phyloP scores from a whole-genome alignment of 2,113 vertebrate species.

The Sturnus vulgaris region DNA sequence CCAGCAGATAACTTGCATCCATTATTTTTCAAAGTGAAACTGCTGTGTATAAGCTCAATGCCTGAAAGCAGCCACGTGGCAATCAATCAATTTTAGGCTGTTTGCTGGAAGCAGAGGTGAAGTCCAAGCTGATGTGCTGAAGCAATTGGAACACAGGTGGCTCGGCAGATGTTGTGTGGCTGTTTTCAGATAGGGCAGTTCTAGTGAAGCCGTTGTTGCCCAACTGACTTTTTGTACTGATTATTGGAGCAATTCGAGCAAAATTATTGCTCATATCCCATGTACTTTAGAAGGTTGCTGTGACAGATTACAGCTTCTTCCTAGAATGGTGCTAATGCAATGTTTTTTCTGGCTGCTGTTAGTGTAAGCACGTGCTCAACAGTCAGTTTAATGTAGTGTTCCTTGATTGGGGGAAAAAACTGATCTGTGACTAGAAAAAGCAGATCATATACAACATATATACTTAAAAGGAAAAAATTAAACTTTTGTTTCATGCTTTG shows the following conservation, averaged over 20 bases:
- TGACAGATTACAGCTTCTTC: not conserved
- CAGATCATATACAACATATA: not conserved
- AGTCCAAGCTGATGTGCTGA: not conserved
- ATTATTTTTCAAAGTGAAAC: not conserved
- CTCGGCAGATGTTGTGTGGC: fast-evolving
- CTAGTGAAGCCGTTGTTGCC: not conserved
- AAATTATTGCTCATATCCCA: not conserved
- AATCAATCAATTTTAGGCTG: not conserved
- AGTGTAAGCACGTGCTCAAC: not conserved
- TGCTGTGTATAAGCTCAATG: not conserved
- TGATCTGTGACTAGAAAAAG: not conserved
- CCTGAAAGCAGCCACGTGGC: not conserved
- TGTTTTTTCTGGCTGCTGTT: not conserved
- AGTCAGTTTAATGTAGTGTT: not conserved
- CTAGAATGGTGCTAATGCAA: not conserved
- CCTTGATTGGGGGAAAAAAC: not conserved
- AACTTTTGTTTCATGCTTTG: not conserved
- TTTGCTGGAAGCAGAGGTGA: not conserved
- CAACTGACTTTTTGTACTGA: not conserved
- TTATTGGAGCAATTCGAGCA: not conserved
- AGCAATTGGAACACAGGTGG: fast-evolving
- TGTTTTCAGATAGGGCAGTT: not conserved
- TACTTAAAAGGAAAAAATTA: not conserved
- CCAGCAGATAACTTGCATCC: not conserved
- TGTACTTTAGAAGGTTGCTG: not conserved